Conservation (phyloP, 2,113 vertebrate species). For the Physeter macrocephalus region DNA sequence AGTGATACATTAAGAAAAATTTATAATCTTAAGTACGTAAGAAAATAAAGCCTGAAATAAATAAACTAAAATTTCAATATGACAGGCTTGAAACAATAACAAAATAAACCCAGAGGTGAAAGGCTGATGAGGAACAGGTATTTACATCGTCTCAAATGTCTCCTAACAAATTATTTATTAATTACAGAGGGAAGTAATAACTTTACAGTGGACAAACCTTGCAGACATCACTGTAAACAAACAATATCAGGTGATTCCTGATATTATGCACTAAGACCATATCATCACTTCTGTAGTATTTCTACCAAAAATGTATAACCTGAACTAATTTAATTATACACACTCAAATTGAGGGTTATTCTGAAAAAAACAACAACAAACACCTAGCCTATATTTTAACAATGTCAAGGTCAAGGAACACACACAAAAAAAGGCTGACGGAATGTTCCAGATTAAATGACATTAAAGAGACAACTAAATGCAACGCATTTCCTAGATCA, state of each 20-base stretch:
- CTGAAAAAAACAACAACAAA: neutral
- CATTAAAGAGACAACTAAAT: neutral
- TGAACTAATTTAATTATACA: neutral
- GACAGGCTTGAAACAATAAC: neutral
- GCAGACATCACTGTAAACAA: neutral
- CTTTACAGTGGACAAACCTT: neutral
- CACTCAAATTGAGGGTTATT: neutral
- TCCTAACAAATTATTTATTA: neutral
- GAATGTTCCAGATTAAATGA: neutral
- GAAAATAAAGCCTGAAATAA: constrained; percentile 22
- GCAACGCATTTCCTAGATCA: neutral
- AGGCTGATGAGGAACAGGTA: neutral
- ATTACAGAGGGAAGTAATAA: neutral
- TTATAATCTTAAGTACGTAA: neutral
- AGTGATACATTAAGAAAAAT: neutral
- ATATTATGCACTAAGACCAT: neutral
- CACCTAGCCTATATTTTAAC: neutral
- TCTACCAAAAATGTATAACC: constrained; percentile 5
- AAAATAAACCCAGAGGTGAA: constrained; percentile 33
- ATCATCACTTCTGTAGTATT: neutral
- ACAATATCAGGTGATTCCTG: neutral
- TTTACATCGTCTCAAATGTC: neutral
- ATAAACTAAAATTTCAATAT: constrained; percentile 20
- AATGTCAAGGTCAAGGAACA: constrained; percentile 23
- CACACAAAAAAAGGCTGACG: neutral